Conservation (phyloP, 2,888 invertebrate genomes). For the Ametastegia equiseti region DNA sequence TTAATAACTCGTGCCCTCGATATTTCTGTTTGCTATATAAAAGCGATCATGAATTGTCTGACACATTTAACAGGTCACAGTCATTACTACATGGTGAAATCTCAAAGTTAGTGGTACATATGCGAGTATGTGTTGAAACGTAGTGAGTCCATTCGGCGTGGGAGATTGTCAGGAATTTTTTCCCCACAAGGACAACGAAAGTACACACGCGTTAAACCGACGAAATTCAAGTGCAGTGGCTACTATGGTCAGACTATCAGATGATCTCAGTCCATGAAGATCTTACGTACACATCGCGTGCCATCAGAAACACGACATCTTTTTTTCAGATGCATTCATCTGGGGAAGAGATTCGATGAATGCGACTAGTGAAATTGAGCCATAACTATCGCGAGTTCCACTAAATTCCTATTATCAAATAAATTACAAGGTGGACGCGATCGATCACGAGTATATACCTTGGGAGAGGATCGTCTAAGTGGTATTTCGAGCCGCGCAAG, state of each 20-base stretch:
- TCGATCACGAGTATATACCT: neutral
- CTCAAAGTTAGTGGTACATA: neutral
- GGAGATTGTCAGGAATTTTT: conserved; percentile 36
- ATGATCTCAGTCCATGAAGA: neutral
- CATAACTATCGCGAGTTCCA: neutral
- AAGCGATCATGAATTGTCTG: conserved; percentile 41
- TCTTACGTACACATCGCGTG: neutral
- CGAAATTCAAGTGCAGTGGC: conserved; percentile 40
- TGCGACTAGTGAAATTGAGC: conserved; percentile 9
- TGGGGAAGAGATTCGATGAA: neutral
- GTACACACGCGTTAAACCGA: conserved; percentile 7
- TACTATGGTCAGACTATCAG: neutral
- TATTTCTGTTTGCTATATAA: conserved; percentile 19
- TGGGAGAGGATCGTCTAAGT: conserved; percentile 9
- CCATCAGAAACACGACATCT: neutral
- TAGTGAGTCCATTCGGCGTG: conserved; percentile 37
- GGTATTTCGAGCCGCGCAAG: conserved; percentile 1
- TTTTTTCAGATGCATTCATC: neutral
- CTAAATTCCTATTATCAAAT: conserved; percentile 12
- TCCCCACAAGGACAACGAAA: conserved; percentile 39
- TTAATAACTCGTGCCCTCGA: conserved; percentile 39
- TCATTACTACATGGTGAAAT: conserved; percentile 38
- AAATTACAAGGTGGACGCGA: conserved; percentile 8
- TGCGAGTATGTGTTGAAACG: conserved; percentile 36
- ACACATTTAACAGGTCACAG: conserved; percentile 45